These are phyloP conservation scores for Salvelinus fontinalis DNA, from an alignment of 2,113 vertebrate genomes.

Conservation along the genomic window DNA sequence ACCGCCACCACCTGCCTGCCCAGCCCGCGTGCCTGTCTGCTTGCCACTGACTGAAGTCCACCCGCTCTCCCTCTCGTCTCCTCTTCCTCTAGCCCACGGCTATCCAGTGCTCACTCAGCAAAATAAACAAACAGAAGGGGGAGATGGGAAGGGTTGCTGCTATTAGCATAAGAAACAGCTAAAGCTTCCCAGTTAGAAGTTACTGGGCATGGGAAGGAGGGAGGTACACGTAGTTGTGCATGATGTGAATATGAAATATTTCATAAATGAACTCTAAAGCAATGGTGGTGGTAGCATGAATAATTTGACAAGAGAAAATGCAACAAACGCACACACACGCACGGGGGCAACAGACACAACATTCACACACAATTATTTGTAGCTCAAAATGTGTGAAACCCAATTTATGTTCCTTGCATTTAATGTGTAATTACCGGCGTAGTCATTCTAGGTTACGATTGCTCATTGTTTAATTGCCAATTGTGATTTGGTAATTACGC, in stretches of 20 bases:
- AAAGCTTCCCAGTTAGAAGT: conserved; percentile 33
- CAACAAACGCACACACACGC: conserved; percentile 18
- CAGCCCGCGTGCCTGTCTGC: conserved; percentile 16
- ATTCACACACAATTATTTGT: conserved; percentile 29
- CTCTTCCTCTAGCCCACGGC: conserved; percentile 54
- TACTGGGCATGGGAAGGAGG: conserved; percentile 5
- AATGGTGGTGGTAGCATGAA: conserved; percentile 35
- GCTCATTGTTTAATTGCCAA: conserved; percentile 64
- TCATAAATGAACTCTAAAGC: conserved; percentile 42
- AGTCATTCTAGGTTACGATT: conserved; percentile 58
- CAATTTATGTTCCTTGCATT: conserved; percentile 48
- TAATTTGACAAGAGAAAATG: conserved; percentile 45
- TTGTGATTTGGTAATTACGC: conserved; percentile 63
- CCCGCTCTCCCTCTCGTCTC: conserved; percentile 62
- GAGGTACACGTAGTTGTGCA: conserved; percentile 15
- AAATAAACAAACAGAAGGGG: conserved; percentile 54
- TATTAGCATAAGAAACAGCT: conserved; percentile 54
- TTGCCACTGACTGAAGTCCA: conserved; percentile 80
- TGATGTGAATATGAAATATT: conserved; percentile 46
- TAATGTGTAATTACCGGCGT: conserved; percentile 52
- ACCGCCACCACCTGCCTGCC: not conserved
- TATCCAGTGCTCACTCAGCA: conserved; percentile 51
- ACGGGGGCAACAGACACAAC: not conserved
- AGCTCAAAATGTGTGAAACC: conserved; percentile 34
- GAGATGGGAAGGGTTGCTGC: conserved; percentile 7